Evolutionary conservation across 2,888 invertebrate genomes (phyloP).

Genomic region (Lycia hirtaria): DNA sequence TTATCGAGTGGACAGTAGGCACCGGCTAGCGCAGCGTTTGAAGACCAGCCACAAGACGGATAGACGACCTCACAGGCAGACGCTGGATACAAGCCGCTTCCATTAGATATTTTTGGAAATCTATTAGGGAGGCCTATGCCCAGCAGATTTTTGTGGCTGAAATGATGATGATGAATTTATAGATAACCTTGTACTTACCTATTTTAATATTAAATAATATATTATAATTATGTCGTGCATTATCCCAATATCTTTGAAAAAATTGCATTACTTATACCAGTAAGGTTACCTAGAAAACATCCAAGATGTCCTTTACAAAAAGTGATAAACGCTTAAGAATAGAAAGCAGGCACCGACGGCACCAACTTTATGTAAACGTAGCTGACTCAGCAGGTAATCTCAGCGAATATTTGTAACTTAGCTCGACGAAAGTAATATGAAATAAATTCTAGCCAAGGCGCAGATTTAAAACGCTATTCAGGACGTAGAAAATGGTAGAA

Average conservation of each 20-base stretch:
- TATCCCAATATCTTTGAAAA: not conserved
- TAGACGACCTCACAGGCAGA: no score
- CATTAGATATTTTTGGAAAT: no score
- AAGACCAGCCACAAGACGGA: no score
- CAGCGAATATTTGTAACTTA: not conserved
- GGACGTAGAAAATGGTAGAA: not conserved
- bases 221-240: no score
- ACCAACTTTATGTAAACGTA: slow-evolving; percentile 10
- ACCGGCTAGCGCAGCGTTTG: no score
- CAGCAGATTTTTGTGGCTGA: no score
- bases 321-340: slow-evolving; percentile 18
- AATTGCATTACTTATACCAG: not conserved
- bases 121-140: no score
- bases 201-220: no score
- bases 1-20: no score
- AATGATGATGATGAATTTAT: no score
- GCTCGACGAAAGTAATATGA: not conserved
- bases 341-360: slow-evolving; percentile 19
- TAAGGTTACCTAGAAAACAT: not conserved
- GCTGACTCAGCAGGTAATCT: slow-evolving; percentile 2
- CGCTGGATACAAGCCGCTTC: no score
- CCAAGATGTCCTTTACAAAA: slow-evolving; percentile 18
- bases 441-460: not conserved
- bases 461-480: not conserved
- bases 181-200: no score